A percentile compares a stretch with the other conserved stretches of the same genome.
phyloP scores from a whole-genome alignment of 1,140 invertebrate species.

The Diachasma alloeum region DNA sequence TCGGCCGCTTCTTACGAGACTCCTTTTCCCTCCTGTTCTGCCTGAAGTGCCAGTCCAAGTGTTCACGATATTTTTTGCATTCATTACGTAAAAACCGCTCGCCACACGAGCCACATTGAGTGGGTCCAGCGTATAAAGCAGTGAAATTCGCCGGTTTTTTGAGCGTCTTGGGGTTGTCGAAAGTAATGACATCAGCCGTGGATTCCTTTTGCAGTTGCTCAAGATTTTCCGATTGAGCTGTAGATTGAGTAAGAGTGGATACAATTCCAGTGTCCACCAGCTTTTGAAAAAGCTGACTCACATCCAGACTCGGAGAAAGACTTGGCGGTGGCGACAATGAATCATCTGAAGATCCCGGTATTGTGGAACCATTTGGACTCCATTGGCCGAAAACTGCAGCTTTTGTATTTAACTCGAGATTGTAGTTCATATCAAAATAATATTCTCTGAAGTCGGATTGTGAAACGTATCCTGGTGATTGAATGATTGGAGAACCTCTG shows the following conservation, averaged over 20 bases:
- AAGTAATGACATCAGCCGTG: slow-evolving; percentile 70
- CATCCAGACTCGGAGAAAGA: slow-evolving; percentile 69
- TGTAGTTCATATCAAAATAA: no score
- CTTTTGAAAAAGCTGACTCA: slow-evolving; percentile 84
- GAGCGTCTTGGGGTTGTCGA: slow-evolving; percentile 74
- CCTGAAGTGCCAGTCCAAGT: slow-evolving; percentile 97
- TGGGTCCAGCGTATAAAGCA: slow-evolving; percentile 78
- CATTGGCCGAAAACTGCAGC: no score
- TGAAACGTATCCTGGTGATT: no score
- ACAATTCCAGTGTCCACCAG: slow-evolving; percentile 85
- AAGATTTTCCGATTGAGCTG: slow-evolving; percentile 58
- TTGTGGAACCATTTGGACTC: no score
- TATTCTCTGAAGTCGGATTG: no score
- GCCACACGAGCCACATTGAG: slow-evolving; percentile 96
- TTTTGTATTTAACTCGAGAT: no score
- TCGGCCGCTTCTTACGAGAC: slow-evolving; percentile 81
- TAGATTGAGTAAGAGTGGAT: slow-evolving; percentile 57
- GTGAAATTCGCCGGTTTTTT: slow-evolving; percentile 77
- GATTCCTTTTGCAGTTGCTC: slow-evolving; percentile 61
- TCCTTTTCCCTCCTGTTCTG: slow-evolving; percentile 90
- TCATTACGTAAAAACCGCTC: slow-evolving; percentile 87
- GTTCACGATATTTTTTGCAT: slow-evolving; percentile 88
- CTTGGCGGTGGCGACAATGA: slow-evolving; percentile 30
- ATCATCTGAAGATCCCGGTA: background rate
- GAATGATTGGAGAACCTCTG: no score